These are phyloP conservation scores for Drosophila asahinai DNA, from an alignment of 1,140 invertebrate species.

Conservation along the genomic window DNA sequence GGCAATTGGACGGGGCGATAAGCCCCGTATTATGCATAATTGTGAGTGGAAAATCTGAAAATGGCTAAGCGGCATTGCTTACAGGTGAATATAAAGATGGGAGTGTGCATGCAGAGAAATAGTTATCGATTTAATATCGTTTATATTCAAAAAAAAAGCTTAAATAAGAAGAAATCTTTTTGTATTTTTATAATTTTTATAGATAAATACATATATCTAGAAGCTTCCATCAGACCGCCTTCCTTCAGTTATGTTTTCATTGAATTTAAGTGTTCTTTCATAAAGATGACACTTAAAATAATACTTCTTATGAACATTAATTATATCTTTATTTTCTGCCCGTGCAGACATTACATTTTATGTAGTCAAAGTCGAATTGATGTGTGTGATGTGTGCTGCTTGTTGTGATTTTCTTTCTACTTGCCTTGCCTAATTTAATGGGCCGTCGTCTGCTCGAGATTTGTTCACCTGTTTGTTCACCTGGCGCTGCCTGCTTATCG, in stretches of 20 bases:
- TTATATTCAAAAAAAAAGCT: too few species aligned
- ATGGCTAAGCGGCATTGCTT: conserved; percentile 31
- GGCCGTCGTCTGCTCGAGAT: not conserved
- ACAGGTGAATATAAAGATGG: conserved; percentile 28
- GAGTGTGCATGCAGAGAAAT: not conserved
- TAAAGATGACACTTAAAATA: not conserved
- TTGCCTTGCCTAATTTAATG: conserved; percentile 26
- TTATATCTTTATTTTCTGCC: conserved; percentile 11
- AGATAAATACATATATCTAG: too few species aligned
- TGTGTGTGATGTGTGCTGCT: conserved; percentile 33
- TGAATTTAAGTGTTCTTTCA: not conserved
- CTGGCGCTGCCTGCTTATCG: conserved; percentile 29
- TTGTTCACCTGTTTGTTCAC: conserved; percentile 18
- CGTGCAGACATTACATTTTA: conserved; percentile 66
- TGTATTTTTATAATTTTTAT: not conserved
- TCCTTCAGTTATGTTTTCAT: not conserved
- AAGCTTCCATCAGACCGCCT: too few species aligned
- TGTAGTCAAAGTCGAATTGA: conserved; percentile 65
- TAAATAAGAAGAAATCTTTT: not conserved
- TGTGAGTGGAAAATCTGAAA: conserved; percentile 73
- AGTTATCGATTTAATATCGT: not conserved
- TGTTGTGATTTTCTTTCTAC: conserved; percentile 44
- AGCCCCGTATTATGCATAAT: conserved; percentile 73
- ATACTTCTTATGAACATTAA: not conserved
- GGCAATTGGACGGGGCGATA: conserved; percentile 49